Evolutionary conservation across 2,888 invertebrate genomes (phyloP), one percentile per base, ranked within the genome.

Genomic region (Tenthredo mesomela): DNA sequence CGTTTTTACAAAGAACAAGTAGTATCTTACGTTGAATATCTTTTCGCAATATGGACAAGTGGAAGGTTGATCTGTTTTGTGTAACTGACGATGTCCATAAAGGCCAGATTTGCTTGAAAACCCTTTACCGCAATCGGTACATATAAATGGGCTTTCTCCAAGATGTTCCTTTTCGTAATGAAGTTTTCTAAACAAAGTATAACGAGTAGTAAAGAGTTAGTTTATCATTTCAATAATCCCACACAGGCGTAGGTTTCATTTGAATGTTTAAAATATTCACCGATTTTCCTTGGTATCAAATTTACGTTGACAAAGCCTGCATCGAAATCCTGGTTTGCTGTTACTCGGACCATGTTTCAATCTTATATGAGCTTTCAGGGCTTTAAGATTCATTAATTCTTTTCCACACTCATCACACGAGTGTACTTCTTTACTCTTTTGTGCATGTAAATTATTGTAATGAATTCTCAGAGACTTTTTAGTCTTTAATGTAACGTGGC

Each of bases 21-120:
- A 70, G 25, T 78, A 40, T 90, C 94, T 93, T 86, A 95, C 95
- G 90, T 92, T 89, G 87, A 95, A 95, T 9, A 92, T 92, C 87
- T 95, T 95, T 40, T 93, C 93, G 87, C 95, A 95, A 86, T 94
- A 94, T 4, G 89, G 91, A 87, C 95, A 95, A 0, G 94, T 94
- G 88, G 84, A 84, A 47, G 94, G 92, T 73, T 93, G 94, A 87
- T 94, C 93, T 0, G 93, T 93, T 87, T 92, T 90, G 86, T 95
- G 94, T 33, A 94, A 94, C 84, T 94, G 94, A 82, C 93, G 93
- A 91, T 95, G 95, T 90, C 94, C 94, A 89, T 95, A 95, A 25
- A 95, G 91, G 0, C 95, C 95, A 0, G 95, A 95, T 88, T 95
- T 95, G 91, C 95, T 95, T 85, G 94, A 94, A 92, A 95, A 95